Base-by-base conservation (phyloP, 2,888 invertebrate genomes). In the Vanessa cardui region DNA sequence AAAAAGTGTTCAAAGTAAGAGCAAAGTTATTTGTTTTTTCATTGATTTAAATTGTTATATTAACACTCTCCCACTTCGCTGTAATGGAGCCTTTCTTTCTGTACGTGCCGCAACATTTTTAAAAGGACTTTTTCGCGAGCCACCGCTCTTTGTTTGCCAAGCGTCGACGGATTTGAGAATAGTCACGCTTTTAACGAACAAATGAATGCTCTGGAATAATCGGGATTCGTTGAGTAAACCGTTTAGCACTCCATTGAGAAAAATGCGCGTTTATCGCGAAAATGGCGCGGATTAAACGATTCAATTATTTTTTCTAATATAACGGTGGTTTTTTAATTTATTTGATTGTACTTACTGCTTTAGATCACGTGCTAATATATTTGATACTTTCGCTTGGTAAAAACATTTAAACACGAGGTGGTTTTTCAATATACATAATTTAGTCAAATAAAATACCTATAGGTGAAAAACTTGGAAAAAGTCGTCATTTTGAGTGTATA, bases 81-180 rank as follows among this genome's bases (percentile, higher is more conserved):
- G 88, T 93, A 93, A 93, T 93, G 93, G 93, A 88, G 88, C 85
- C 87, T 87, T 86, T 80, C 82, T 82, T 75, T 79, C 82, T 85
- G 92, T 89, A 92, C 92, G 92, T 92, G 92, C 91, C 92, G 86
- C 86, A 88, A 89, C 92, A 92, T 92, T 92, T 92, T 92, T 92
- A 89, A 92, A 89, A 86, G 90, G 92, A 92, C 92, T 92, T 92
- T 92, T 92, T 92, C 92, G 91, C 91, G 84, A 84, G 83, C 84
- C 79, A 83, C 78, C 83, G 82, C 80, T 81, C 75, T 77, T 80
- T 91, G 90, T 91, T 91, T 91, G 88, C 82, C 74, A 72, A 84
- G 73, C 78, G 79, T 76, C 79, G 82, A 73, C 74, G 83, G 85
- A 86, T 86, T 83, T 81, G 80, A 76, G 84, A 81, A 83, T 83